phyloP scores from a whole-genome alignment of 2,888 invertebrate species.

The Tinea semifulvella region DNA sequence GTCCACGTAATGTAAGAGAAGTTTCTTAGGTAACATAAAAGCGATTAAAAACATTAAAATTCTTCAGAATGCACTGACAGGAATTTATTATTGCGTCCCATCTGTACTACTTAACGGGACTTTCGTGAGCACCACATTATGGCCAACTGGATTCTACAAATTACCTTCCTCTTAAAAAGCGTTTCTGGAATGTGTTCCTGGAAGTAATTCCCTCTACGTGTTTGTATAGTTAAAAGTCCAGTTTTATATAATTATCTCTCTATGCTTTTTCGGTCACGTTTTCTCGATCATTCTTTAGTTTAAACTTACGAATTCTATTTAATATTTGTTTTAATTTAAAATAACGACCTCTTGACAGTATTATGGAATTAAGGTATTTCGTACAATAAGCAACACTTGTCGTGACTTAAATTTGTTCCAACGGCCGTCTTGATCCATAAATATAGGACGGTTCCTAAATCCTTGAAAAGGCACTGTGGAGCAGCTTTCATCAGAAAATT shows the following conservation, averaged over 20 bases:
- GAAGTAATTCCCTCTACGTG: constrained; percentile 46
- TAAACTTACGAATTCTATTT: constrained; percentile 27
- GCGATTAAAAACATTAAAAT: constrained; percentile 19
- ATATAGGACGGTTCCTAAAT: constrained; percentile 54
- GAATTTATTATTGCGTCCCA: constrained; percentile 18
- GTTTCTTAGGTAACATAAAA: constrained; percentile 19
- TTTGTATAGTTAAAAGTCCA: constrained; percentile 42
- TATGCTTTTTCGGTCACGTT: no score
- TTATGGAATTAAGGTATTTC: no score
- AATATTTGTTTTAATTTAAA: no score
- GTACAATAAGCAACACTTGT: constrained; percentile 41
- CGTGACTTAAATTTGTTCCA: constrained; percentile 47
- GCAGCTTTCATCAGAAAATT: constrained; percentile 62
- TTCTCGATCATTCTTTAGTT: constrained; percentile 39
- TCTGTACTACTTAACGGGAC: constrained; percentile 20
- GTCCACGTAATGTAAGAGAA: constrained; percentile 15
- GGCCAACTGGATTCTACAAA: constrained; percentile 38
- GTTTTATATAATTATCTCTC: constrained; percentile 41
- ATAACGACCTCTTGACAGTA: no score
- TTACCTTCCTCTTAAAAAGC: constrained; percentile 41
- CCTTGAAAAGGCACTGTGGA: constrained; percentile 53
- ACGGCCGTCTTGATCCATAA: constrained; percentile 48
- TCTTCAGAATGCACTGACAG: constrained; percentile 12
- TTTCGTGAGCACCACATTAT: constrained; percentile 27
- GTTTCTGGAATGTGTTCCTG: constrained; percentile 38